Base-by-base conservation (phyloP, 2,797 vertebrate species). In the Avahi laniger region DNA sequence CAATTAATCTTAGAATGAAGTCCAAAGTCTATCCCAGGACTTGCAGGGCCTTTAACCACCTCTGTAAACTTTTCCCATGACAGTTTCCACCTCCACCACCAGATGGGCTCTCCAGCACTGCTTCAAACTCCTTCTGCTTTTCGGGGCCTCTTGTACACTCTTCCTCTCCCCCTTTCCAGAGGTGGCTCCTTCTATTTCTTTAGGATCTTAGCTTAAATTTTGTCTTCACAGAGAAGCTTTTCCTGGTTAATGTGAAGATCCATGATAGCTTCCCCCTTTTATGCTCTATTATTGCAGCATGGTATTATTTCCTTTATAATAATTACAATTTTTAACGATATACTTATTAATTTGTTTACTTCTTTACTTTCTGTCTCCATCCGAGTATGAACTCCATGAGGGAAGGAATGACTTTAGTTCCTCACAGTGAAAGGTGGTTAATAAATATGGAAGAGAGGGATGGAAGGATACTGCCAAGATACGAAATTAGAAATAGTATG, bases 231-330 rank as follows among this genome's bases (percentile, higher is more conserved):
- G 24, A 78, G 4, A 46, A 33, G 10, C 30, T 80, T 38, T 54
- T 81, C 57, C 10, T 69, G n/a, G 65, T 43, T 46, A 41, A 1
- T 0, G 57, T 76, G 59, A 83, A 54, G 57, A 59, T n/a, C 12
- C 14, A 18, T 0, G 13, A 1, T 9, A 15, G 26, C 33, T 12
- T 35, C 14, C 4, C 65, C 15, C 3, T n/a, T 70, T 57, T 7
- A 35, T 22, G 17, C 12, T 30, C 72, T 75, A 5, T 67, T 22
- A 33, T 7, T 20, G 46, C 26, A 75, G 17, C 2, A 2, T 28
- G 4, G n/a, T 18, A 24, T 67, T n/a, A 33, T n/a, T 79, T 72
- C 30, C 33, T 78, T 79, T 41, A 89, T 0, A n/a, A 63, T 30
- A n/a, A 76, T 57, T 72, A 54, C 0, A 15, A 48, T 69, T 84